phyloP scores from a whole-genome alignment of 2,888 invertebrate genomes.

The Coleophora flavipennella region DNA sequence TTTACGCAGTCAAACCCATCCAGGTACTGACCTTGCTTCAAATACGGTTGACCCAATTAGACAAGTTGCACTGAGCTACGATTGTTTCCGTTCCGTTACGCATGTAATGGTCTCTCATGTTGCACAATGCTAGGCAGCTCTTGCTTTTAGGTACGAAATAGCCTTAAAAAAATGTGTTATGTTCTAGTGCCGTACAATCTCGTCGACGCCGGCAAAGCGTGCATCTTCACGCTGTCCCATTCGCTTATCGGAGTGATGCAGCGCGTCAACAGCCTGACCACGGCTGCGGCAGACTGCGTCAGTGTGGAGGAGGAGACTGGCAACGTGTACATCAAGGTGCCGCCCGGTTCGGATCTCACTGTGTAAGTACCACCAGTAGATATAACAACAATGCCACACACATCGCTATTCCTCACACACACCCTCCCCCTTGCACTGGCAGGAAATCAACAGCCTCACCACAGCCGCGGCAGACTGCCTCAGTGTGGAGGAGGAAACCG shows the following conservation, averaged over 20 bases:
- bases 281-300: constrained; percentile 64
- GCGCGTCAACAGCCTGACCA: constrained; percentile 69
- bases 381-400: no score
- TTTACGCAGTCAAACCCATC: no score
- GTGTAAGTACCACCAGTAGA: constrained; percentile 38
- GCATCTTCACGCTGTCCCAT: constrained; percentile 52
- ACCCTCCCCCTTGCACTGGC: no score
- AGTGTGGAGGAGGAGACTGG: constrained; percentile 44
- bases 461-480: constrained; percentile 66
- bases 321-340: constrained; percentile 29
- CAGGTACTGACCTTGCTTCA: no score
- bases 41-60: no score
- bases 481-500: constrained; percentile 41
- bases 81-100: no score
- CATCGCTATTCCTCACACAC: no score
- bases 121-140: no score
- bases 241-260: constrained; percentile 65
- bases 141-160: no score
- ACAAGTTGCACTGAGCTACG: no score
- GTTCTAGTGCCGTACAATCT: constrained; percentile 54
- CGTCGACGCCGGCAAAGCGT: constrained; percentile 60
- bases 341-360: constrained; percentile 20
- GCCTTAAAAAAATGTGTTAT: no score
- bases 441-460: constrained; percentile 70
- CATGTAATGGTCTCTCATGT: no score